phyloP scores from a whole-genome alignment of 2,113 vertebrate species.

The Bubo blakistoni region DNA sequence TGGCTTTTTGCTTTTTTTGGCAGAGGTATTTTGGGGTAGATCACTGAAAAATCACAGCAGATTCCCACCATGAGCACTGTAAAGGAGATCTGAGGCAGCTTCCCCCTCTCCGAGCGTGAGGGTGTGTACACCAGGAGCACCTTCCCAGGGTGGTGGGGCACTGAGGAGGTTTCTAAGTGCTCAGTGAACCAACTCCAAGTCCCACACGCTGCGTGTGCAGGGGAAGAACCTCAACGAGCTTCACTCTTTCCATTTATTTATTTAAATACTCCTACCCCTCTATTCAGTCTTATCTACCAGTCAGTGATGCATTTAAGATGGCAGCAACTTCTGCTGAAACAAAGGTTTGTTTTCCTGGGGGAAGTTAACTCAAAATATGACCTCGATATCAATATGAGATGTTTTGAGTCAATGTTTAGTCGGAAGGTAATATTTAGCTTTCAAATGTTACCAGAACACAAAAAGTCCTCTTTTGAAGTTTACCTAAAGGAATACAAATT shows the following conservation, averaged over 20 bases:
- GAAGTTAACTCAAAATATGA: not conserved
- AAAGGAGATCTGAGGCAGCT: not conserved
- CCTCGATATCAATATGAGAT: not conserved
- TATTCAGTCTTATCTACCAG: not conserved
- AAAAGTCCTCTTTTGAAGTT: not conserved
- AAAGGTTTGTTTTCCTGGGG: not conserved
- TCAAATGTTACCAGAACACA: not conserved
- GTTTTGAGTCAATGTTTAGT: not conserved
- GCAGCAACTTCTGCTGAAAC: not conserved
- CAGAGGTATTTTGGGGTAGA: not conserved
- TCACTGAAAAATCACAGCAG: not conserved
- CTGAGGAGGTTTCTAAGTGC: not conserved
- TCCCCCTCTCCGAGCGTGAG: not conserved
- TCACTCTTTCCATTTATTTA: not conserved
- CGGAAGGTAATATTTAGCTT: not conserved
- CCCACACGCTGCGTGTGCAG: rapidly evolving
- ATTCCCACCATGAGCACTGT: not conserved
- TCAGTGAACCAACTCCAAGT: not conserved
- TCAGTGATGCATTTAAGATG: not conserved
- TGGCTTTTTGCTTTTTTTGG: not conserved
- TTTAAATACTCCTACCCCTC: not conserved
- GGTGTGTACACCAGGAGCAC: not conserved
- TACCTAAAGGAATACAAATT: not conserved
- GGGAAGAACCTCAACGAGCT: not conserved
- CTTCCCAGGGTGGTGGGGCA: not conserved